Conservation (phyloP, 2,113 vertebrate species). For the Struthidea cinerea region DNA sequence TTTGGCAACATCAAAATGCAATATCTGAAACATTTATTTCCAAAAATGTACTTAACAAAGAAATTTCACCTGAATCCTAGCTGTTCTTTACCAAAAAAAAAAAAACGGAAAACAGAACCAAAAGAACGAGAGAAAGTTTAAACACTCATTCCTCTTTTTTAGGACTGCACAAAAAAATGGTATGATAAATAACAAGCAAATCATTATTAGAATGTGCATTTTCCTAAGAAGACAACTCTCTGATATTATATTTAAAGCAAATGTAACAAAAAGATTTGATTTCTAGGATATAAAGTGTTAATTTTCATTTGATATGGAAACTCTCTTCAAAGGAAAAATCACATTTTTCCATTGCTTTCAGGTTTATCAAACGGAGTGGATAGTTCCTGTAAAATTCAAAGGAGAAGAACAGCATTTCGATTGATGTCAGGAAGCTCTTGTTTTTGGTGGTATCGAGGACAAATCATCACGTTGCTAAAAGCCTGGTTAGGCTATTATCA, state of each 20-base stretch:
- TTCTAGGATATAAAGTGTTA: not conserved
- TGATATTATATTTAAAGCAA: not conserved
- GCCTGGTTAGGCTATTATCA: not conserved
- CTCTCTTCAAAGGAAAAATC: not conserved
- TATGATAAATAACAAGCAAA: rapidly evolving
- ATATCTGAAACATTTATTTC: not conserved
- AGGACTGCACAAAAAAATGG: rapidly evolving
- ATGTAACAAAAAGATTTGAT: rapidly evolving
- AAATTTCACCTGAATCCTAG: not conserved
- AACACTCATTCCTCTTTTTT: not conserved
- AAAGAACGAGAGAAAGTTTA: not conserved
- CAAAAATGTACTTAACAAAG: not conserved
- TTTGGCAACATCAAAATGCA: not conserved
- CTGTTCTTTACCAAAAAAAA: not conserved
- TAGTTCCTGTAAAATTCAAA: not conserved
- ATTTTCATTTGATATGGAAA: not conserved
- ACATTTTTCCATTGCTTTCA: not conserved
- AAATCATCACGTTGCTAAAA: not conserved
- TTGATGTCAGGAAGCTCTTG: not conserved
- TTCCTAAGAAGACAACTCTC: not conserved
- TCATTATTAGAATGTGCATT: rapidly evolving
- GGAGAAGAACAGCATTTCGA: not conserved
- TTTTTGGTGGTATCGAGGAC: not conserved
- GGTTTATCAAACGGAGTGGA: not conserved
- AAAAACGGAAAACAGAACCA: not conserved